Percentiles rank a stretch among this genome's conserved stretches.
phyloP scores from a whole-genome alignment of 2,797 vertebrate genomes.

The Acrossocheilus fasciatus region DNA sequence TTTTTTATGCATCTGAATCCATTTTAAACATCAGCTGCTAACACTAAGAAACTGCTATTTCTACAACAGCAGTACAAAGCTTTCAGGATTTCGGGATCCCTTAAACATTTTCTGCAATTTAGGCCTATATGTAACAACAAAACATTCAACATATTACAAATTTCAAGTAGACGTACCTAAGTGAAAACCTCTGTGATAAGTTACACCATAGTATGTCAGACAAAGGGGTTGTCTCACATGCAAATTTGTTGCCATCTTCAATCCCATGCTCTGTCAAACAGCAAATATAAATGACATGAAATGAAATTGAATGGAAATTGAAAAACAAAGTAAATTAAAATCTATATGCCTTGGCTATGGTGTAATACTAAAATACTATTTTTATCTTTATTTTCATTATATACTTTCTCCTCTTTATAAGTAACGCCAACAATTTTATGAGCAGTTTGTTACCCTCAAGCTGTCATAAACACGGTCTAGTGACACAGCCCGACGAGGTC shows the following conservation, averaged over 20 bases:
- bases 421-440: neutral
- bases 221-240: slow-evolving; percentile 62
- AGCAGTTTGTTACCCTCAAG: slow-evolving; percentile 48
- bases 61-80: neutral
- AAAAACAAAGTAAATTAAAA: neutral
- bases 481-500: neutral
- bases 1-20: neutral
- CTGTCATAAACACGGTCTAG: slow-evolving; percentile 24
- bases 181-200: slow-evolving; percentile 30
- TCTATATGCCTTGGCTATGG: neutral
- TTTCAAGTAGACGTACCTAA: slow-evolving; percentile 18
- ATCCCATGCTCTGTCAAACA: slow-evolving; percentile 66
- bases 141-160: neutral
- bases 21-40: neutral
- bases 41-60: neutral
- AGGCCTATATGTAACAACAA: neutral
- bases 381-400: neutral
- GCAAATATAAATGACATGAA: neutral
- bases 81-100: neutral
- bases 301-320: neutral
- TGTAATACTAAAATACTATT: neutral
- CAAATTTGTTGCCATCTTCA: slow-evolving; percentile 76
- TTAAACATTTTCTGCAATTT: neutral
- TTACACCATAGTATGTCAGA: slow-evolving; percentile 60
- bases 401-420: neutral